Evolutionary conservation across 1,140 invertebrate species (phyloP), one percentile per base, ranked within the genome.

Genomic region (Bradynema listronoti): DNA sequence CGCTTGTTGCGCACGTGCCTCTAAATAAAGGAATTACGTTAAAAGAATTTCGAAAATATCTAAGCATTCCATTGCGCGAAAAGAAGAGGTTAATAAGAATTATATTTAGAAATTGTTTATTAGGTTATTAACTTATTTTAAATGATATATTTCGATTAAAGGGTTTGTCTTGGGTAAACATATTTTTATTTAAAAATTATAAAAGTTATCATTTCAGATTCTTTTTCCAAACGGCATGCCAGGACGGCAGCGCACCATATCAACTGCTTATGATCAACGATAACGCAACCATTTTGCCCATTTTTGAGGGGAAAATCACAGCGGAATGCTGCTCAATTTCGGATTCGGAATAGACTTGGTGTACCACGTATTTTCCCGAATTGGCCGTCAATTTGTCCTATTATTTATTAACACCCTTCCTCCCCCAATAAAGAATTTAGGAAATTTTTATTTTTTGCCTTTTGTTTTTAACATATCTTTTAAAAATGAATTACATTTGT

Each of bases 171-270:
- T 19, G n/a, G n/a, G n/a, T 39, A 14, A 39, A 19, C 36, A 39
- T 14, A 14, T 39, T 39, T 39, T 39, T 14, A 39, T 39, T 39
- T 39, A n/a, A n/a, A n/a, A 66, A 24, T 22, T n/a, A 62, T 24
- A 43, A n/a, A 34, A 32, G 27, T 46, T 4, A 2, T 36, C 29
- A 39, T 43, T 71, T 56, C 56, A 71, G 69, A 59, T 75, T 73
- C 59, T 78, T 65, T 54, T 73, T 73, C 66, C 74, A 77, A 58
- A 63, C 68, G 5, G 36, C 62, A n/a, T 78, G 71, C 46, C 74
- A 78, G 45, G 71, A 73, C 39, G 61, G 59, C n/a, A 51, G 60
- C 5, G 71, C 71, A 19, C 72, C 71, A 1, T 70, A 75, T 47
- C 74, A 73, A 29, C 53, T 77, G 24, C 45, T 63, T 1, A 51